Percentiles rank a stretch among this genome's conserved stretches.
These are phyloP conservation scores for Natrix natrix DNA, from an alignment of 2,797 vertebrate species.

Conservation along the genomic window DNA sequence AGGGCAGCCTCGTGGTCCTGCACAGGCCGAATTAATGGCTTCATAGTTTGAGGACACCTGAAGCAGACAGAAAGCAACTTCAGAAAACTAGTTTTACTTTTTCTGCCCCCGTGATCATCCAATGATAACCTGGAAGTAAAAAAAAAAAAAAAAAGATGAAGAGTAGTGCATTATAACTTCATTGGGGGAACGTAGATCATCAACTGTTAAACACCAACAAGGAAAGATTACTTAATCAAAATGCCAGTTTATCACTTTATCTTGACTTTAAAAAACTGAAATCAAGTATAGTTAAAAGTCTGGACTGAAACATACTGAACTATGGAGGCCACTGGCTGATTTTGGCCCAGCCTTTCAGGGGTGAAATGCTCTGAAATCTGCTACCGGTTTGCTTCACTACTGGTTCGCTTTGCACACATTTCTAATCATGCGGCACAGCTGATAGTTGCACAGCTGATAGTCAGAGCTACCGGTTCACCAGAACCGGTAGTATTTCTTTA, in stretches of 20 bases:
- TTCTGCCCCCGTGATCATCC: not conserved
- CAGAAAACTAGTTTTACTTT: not conserved
- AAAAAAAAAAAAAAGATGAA: not conserved
- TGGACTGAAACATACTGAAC: not conserved
- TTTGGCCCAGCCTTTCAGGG: not conserved
- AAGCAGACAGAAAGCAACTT: not conserved
- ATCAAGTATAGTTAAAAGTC: not conserved
- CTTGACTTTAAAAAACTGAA: not conserved
- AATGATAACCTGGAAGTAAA: not conserved
- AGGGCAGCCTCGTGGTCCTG: no score
- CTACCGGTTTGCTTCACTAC: no score
- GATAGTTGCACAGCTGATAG: no score
- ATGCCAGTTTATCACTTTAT: not conserved
- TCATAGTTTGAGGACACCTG: no score
- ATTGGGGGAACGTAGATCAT: not conserved
- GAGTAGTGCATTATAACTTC: not conserved
- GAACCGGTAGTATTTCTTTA: no score
- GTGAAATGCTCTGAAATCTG: no score
- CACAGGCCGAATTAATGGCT: no score
- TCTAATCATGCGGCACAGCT: no score
- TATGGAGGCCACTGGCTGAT: not conserved
- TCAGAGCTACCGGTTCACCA: no score
- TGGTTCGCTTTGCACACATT: no score
- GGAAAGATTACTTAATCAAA: not conserved
- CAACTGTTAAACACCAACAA: not conserved